These are phyloP conservation scores for Mechanitis mazaeus DNA, from an alignment of 2,888 invertebrate species.

Conservation along the genomic window DNA sequence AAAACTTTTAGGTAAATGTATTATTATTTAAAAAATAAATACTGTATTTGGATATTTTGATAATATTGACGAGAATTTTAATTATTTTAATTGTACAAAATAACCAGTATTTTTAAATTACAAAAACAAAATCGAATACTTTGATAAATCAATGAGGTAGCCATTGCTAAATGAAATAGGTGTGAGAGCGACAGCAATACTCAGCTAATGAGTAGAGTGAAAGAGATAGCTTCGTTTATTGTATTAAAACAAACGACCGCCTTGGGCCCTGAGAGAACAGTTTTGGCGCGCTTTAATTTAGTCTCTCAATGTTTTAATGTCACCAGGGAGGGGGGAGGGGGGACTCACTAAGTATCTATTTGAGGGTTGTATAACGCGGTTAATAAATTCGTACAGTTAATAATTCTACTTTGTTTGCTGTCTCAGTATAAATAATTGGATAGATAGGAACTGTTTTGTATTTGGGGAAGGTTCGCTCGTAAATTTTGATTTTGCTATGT, in stretches of 20 bases:
- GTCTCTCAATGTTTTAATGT: conserved; percentile 74
- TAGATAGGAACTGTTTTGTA: conserved; percentile 22
- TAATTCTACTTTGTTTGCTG: conserved; percentile 52
- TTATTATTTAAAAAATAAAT: too few species aligned
- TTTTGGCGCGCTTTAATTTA: conserved; percentile 76
- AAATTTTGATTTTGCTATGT: too few species aligned
- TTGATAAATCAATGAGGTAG: conserved; percentile 45
- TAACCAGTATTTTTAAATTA: not conserved
- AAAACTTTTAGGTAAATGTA: conserved; percentile 11
- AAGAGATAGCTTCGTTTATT: conserved; percentile 65
- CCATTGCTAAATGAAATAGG: conserved; percentile 58
- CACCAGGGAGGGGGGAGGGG: conserved; percentile 45
- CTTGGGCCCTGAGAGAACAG: conserved; percentile 72
- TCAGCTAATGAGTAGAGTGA: conserved; percentile 51
- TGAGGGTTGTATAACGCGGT: conserved; percentile 66
- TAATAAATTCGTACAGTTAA: conserved; percentile 69
- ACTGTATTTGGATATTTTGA: too few species aligned
- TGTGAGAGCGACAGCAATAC: conserved; percentile 45
- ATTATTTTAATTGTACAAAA: too few species aligned
- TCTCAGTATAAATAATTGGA: conserved; percentile 34
- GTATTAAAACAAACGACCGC: conserved; percentile 76
- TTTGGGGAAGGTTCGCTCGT: conserved; percentile 7
- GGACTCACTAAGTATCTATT: conserved; percentile 69
- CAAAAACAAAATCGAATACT: not conserved
- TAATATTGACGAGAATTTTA: too few species aligned